Evolutionary conservation across 2,888 invertebrate species (phyloP), one percentile per base, ranked within the genome.

Genomic region (Nomada hirtipes): DNA sequence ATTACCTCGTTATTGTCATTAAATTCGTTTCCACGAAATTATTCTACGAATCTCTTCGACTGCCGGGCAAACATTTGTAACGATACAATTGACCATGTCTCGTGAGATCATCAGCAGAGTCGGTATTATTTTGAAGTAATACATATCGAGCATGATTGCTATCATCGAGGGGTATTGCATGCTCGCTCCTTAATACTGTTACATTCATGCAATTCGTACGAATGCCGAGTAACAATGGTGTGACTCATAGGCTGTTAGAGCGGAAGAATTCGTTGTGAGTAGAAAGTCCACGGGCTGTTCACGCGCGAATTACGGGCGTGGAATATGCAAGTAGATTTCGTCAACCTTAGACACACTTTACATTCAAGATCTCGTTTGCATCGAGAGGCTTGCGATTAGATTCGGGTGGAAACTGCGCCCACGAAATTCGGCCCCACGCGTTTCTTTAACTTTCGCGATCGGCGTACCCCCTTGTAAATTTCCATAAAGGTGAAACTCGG

Each of bases 281-380:
- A 84, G 82, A 85, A 85, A 85, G 85, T 80, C 65, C 69, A 67
- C 36, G 67, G 74, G 53, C 15, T 64, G 52, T 69, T 57, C 65
- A 67, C 63, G 57, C 69, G 44, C 75, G 57, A 64, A 72, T 59
- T 53, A 55, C 73, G 71, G 44, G 36, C 61, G 2, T n/a, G 36
- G 83, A 74, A 83, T 83, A n/a, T 10, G 20, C 55, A 72, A 83
- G 44, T 29, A 65, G 72, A 72, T 83, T 82, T 82, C 75, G 79
- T 65, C 78, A 76, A 71, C 13, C 26, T 44, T 68, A 57, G 42
- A 44, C 4, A 18, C 42, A n/a, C 18, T 47, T 4, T 23, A 4
- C n/a, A 47, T 65, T 26, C 13, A 29, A 44, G 15, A 73, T 73
- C 57, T 10, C 29, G 44, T 50, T 57, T 57, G 2, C 23, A 47